A percentile compares a stretch with the other conserved stretches of the same genome.
These are phyloP conservation scores for Vireo griseus DNA, from an alignment of 2,797 vertebrate genomes.

Conservation along the genomic window DNA sequence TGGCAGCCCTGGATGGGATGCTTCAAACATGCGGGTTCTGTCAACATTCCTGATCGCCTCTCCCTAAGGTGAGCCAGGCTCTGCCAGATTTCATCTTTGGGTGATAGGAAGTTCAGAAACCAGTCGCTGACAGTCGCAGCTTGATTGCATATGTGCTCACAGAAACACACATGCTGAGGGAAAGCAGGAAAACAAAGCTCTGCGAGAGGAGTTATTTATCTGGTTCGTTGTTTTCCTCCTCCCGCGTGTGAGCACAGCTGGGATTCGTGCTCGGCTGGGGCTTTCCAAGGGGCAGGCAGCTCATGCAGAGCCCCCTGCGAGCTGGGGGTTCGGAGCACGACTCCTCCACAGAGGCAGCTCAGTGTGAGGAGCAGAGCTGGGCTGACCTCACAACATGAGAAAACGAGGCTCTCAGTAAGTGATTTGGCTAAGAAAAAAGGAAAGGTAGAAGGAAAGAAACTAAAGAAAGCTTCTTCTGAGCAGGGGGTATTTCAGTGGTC, in stretches of 20 bases:
- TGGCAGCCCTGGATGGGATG: not conserved
- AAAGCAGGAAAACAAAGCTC: not conserved
- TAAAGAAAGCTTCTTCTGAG: not conserved
- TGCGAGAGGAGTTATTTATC: slow-evolving; percentile 8
- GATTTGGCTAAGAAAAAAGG: not conserved
- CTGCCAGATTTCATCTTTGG: not conserved
- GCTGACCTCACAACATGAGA: slow-evolving; percentile 25
- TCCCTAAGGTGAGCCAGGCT: not conserved
- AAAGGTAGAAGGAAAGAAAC: not conserved
- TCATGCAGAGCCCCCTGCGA: not conserved
- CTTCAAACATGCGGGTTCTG: not conserved
- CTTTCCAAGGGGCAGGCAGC: not conserved
- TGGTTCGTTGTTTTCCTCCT: not conserved
- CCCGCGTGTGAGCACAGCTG: not conserved
- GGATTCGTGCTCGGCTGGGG: not conserved
- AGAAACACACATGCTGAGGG: not conserved
- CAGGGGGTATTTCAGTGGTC: not conserved
- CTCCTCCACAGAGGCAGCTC: not conserved
- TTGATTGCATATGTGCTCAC: not conserved
- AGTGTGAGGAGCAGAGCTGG: slow-evolving; percentile 37
- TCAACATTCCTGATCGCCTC: not conserved
- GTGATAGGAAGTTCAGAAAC: not conserved
- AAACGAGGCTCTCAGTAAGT: not conserved
- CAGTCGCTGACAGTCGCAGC: not conserved
- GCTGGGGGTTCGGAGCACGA: accelerated